Percentiles rank a stretch among this genome's conserved stretches.
Evolutionary conservation across 2,888 invertebrate species (phyloP).

Genomic region (Athrips mouffetella): DNA sequence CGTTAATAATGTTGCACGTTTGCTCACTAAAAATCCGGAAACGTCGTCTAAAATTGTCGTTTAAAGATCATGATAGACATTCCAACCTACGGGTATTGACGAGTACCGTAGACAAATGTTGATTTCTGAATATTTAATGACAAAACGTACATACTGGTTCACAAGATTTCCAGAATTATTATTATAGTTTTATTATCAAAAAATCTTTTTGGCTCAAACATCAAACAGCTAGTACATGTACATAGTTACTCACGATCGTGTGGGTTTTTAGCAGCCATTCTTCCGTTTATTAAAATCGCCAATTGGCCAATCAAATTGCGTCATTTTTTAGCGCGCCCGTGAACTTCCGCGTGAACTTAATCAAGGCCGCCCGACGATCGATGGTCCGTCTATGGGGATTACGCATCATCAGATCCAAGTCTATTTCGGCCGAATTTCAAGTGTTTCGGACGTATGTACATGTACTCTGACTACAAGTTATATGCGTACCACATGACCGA

Average conservation of each 20-base stretch:
- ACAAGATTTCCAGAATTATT: too few species aligned
- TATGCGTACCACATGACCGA: constrained; percentile 58
- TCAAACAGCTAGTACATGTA: not conserved
- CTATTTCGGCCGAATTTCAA: constrained; percentile 53
- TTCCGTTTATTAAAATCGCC: constrained; percentile 16
- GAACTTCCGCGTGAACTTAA: constrained; percentile 69
- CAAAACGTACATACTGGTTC: not conserved
- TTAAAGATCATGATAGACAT: constrained; percentile 10
- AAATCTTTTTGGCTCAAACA: constrained; percentile 2
- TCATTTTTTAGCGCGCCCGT: constrained; percentile 47
- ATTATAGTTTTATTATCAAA: constrained; percentile 7
- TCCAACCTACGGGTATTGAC: not conserved
- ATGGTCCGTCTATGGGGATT: constrained; percentile 27
- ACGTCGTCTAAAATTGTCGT: constrained; percentile 6
- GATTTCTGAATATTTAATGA: too few species aligned
- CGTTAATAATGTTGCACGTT: constrained; percentile 6
- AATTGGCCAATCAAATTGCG: constrained; percentile 18
- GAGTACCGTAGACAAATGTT: not conserved
- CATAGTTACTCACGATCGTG: constrained; percentile 4
- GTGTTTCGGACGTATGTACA: constrained; percentile 29
- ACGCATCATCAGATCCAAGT: constrained; percentile 29
- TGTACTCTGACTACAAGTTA: not conserved
- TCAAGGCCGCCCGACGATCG: constrained; percentile 67
- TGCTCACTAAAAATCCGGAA: constrained; percentile 13
- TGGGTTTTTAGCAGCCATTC: constrained; percentile 11